Base-by-base conservation (phyloP, 2,113 vertebrate genomes). In the Hippocampus barbouri region DNA sequence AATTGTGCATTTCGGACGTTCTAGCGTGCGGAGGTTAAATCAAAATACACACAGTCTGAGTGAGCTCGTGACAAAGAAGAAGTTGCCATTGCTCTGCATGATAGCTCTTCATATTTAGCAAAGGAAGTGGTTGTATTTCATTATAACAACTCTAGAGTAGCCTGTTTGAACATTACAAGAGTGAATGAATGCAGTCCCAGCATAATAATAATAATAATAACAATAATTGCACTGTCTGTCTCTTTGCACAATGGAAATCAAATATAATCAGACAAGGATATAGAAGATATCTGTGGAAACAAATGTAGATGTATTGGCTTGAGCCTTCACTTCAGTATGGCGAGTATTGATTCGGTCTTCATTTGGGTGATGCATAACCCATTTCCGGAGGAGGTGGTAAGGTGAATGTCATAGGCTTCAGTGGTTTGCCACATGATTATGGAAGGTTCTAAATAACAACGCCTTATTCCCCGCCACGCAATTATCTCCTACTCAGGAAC, bases 11-110 rank as follows among this genome's bases (percentile, higher is more conserved):
- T 92, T 93, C 90, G 87, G 91, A 92, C 86, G 79, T 91, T 91
- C 90, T 93, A 93, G 90, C 91, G 91, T 93, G 93, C 91, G 91
- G 91, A 92, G 88, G 88, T 93, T 92, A 92, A 92, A 92, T 92
- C 84, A 91, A 91, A 90, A 90, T 91, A 92, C 89, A 89, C 90
- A 92, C 87, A 92, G 90, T 88, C 88, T 91, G 89, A 88, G 83
- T 88, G 88, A 89, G 89, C 86, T 88, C 90, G 86, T 88, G 89
- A 92, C 87, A 90, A 85, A 84, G 74, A 89, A 86, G 83, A 81
- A 62, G 74, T 87, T 86, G 84, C 88, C 83, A 75, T 76, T 74
- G 84, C 86, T 87, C 68, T 80, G 87, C 85, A 89, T 83, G 67
- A 70, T 78, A 85, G 89, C 84, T 89, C 88, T 91, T 90, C 88